Evolutionary conservation across 2,797 vertebrate genomes (phyloP).

Genomic region (Dicrostonyx torquatus): DNA sequence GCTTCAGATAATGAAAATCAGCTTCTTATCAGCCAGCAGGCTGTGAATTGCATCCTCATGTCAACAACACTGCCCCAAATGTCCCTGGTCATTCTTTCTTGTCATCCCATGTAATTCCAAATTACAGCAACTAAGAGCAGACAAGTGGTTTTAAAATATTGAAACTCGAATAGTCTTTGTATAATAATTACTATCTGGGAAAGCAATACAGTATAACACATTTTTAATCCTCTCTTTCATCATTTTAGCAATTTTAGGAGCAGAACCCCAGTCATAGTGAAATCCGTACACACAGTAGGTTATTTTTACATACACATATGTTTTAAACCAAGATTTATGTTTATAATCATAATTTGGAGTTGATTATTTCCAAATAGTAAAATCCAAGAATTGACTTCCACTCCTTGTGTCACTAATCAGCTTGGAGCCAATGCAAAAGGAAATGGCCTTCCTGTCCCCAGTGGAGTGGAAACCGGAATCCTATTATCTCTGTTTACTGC

Average conservation of each 20-base stretch:
- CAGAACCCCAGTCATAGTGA: neutral
- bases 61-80: neutral
- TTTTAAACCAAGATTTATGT: neutral
- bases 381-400: constrained; percentile 14
- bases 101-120: constrained; percentile 50
- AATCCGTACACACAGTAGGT: neutral
- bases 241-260: constrained; percentile 44
- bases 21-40: neutral
- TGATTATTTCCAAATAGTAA: constrained; percentile 39
- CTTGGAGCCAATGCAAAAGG: neutral
- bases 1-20: constrained; percentile 13
- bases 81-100: constrained; percentile 43
- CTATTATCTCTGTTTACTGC: constrained; percentile 56
- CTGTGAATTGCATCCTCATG: constrained; percentile 28
- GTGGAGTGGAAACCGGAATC: constrained; percentile 53
- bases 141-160: constrained; percentile 67
- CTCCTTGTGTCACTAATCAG: neutral
- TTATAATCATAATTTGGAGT: neutral
- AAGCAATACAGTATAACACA: constrained; percentile 60
- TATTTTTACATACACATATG: neutral
- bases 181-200: constrained; percentile 56
- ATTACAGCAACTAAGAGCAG: constrained; percentile 64
- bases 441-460: constrained; percentile 1
- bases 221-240: neutral
- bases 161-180: constrained; percentile 53